Evolutionary conservation across 2,888 invertebrate species (phyloP).

Genomic region (Hyposoter dolosus): DNA sequence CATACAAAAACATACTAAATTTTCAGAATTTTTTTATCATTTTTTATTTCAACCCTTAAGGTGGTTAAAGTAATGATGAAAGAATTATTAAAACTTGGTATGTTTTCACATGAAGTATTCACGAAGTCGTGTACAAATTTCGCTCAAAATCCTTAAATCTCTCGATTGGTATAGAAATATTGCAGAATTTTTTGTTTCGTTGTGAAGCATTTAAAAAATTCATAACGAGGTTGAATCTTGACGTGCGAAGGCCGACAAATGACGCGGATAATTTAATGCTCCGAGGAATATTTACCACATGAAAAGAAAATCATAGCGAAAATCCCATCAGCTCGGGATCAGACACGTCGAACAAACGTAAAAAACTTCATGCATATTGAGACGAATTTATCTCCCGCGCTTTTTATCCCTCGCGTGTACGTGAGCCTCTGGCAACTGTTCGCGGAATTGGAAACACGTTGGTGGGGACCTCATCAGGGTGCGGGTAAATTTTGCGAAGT

Average conservation of each 20-base stretch:
- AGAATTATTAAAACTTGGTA: too few species aligned
- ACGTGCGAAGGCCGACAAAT: not conserved
- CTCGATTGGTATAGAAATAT: not conserved
- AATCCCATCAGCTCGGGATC: not conserved
- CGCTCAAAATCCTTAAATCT: not conserved
- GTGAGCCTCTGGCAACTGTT: conserved; percentile 32
- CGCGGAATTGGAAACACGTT: conserved; percentile 57
- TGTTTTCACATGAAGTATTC: too few species aligned
- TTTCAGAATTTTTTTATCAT: too few species aligned
- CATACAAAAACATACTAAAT: too few species aligned
- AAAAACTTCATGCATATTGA: conserved; percentile 9
- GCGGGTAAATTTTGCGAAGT: conserved; percentile 8
- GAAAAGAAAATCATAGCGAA: not conserved
- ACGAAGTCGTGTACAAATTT: too few species aligned
- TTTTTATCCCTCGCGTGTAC: conserved; percentile 28
- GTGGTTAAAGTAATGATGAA: too few species aligned
- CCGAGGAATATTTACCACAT: not conserved
- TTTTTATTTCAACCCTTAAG: too few species aligned
- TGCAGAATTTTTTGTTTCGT: not conserved
- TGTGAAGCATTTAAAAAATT: not conserved
- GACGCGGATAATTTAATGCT: not conserved
- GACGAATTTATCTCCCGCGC: conserved; percentile 37
- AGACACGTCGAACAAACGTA: not conserved
- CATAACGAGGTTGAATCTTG: not conserved
- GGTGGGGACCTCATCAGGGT: not conserved